These are phyloP conservation scores for Melanotaenia trifasciata DNA, from an alignment of 2,797 vertebrate species.

Conservation along the genomic window DNA sequence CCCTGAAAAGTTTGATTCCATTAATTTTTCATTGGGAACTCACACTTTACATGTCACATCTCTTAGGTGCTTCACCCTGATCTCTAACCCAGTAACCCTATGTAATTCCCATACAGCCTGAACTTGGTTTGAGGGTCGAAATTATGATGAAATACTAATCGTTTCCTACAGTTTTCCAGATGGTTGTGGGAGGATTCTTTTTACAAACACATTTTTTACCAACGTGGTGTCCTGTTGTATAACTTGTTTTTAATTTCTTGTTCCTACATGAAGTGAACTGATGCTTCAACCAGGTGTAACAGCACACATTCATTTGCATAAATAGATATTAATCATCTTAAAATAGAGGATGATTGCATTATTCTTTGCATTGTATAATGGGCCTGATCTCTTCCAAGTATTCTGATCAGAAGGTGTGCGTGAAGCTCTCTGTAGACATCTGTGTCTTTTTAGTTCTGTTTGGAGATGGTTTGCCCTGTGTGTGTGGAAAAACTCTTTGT, in stretches of 20 bases:
- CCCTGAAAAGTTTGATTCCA: constrained; percentile 12
- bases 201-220: not conserved
- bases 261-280: not conserved
- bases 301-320: not conserved
- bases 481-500: not conserved
- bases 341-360: not conserved
- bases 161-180: not conserved
- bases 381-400: too few relatives aligned
- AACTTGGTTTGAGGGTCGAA: not conserved
- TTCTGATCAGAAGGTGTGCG: not conserved
- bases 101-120: not conserved
- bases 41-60: not conserved
- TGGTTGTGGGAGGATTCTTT: not conserved
- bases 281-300: not conserved
- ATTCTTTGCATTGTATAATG: too few relatives aligned
- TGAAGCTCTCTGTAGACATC: not conserved
- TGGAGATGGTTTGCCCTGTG: too few relatives aligned
- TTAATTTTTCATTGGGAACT: constrained; percentile 3
- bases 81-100: not conserved
- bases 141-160: constrained; percentile 6
- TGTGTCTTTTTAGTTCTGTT: too few relatives aligned
- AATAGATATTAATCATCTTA: not conserved
- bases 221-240: not conserved
- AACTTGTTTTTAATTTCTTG: not conserved
- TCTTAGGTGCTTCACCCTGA: constrained; percentile 7